phyloP scores from a whole-genome alignment of 1,140 invertebrate genomes.

The Cydia strobilella region DNA sequence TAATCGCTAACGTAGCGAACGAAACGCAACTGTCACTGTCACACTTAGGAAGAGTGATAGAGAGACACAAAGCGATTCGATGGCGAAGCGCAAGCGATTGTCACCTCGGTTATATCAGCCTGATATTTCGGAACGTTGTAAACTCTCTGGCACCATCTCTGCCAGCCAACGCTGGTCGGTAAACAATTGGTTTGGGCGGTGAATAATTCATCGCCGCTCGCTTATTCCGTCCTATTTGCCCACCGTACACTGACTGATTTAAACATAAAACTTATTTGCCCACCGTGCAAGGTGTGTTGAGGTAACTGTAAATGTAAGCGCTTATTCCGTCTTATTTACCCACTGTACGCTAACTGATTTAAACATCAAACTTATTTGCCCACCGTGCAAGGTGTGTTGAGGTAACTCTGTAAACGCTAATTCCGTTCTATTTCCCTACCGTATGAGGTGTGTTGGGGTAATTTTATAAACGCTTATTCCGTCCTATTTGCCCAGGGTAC shows the following conservation, averaged over 20 bases:
- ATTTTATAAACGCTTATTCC: too few relatives aligned
- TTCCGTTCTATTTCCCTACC: neutral
- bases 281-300: neutral
- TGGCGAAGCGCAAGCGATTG: too few relatives aligned
- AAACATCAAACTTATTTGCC: conserved; percentile 17
- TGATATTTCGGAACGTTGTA: too few relatives aligned
- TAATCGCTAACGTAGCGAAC: too few relatives aligned
- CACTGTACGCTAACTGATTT: conserved; percentile 8
- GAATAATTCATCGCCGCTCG: conserved; percentile 19
- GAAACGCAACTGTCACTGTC: too few relatives aligned
- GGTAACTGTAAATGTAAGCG: neutral
- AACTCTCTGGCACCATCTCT: neutral
- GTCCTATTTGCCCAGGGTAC: neutral
- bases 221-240: conserved; percentile 24
- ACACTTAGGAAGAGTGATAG: too few relatives aligned
- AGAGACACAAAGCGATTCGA: too few relatives aligned
- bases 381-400: neutral
- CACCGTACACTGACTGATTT: conserved; percentile 28
- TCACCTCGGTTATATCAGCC: too few relatives aligned
- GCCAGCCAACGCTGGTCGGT: neutral
- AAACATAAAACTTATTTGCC: conserved; percentile 29
- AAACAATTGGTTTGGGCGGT: conserved; percentile 18
- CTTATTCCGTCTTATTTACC: conserved; percentile 15
- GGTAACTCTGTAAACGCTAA: neutral
- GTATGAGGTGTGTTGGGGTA: neutral